These are phyloP conservation scores for Scaptomyza polygonia DNA, from an alignment of 2,888 invertebrate species.

Conservation along the genomic window DNA sequence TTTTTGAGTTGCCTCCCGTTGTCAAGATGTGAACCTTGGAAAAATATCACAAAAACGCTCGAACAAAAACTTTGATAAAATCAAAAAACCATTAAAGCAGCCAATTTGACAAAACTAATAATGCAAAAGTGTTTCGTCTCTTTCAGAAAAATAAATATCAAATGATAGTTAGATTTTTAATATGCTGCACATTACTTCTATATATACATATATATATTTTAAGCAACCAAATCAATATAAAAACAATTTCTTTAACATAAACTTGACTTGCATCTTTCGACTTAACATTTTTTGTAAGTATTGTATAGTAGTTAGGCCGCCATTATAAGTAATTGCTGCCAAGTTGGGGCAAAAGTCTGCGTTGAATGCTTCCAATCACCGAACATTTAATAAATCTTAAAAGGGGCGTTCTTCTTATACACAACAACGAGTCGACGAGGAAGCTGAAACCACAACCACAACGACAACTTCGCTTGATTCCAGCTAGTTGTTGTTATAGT, in stretches of 20 bases:
- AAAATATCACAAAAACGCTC: too few species aligned
- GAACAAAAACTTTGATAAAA: too few species aligned
- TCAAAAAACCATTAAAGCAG: too few species aligned
- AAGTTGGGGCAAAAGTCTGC: constrained; percentile 17
- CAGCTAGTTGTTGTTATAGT: constrained; percentile 60
- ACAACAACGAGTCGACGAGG: constrained; percentile 18
- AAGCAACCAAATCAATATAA: too few species aligned
- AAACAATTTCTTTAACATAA: not conserved
- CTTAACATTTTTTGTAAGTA: not conserved
- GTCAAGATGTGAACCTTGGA: too few species aligned
- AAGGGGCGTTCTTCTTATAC: constrained; percentile 56
- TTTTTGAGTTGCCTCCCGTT: too few species aligned
- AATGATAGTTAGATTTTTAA: too few species aligned
- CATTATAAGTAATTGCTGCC: constrained; percentile 43
- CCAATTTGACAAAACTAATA: too few species aligned
- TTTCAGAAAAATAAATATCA: too few species aligned
- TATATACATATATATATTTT: too few species aligned
- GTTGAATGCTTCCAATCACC: constrained; percentile 60
- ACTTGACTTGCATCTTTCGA: not conserved
- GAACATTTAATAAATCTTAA: constrained; percentile 70
- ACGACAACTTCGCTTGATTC: constrained; percentile 61
- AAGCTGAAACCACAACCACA: constrained; percentile 13
- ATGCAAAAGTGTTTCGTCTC: too few species aligned
- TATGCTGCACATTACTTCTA: too few species aligned
- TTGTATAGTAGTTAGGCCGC: constrained; percentile 33